These are phyloP conservation scores for Eupithecia insigniata DNA, from an alignment of 2,888 invertebrate species.

Conservation along the genomic window DNA sequence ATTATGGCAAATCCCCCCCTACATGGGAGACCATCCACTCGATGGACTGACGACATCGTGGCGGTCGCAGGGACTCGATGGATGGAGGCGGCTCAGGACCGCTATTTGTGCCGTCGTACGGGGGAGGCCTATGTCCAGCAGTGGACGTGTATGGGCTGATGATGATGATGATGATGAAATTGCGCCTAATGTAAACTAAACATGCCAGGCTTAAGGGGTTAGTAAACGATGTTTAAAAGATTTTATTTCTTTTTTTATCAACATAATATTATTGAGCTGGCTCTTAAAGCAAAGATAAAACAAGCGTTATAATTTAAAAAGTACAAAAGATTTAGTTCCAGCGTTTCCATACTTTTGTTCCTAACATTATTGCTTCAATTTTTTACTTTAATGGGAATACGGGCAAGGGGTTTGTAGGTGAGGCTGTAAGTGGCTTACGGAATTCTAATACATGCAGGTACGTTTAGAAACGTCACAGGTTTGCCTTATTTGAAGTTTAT, in stretches of 20 bases:
- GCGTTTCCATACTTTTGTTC: constrained; percentile 56
- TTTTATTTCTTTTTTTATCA: not conserved
- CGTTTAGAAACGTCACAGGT: constrained; percentile 31
- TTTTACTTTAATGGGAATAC: constrained; percentile 81
- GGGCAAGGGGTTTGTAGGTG: constrained; percentile 84
- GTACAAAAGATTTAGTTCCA: not conserved
- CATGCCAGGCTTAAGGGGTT: not conserved
- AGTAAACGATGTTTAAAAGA: not conserved
- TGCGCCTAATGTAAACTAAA: too few relatives aligned
- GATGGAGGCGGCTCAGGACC: too few relatives aligned
- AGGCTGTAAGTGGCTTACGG: constrained; percentile 72
- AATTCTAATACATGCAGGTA: constrained; percentile 80
- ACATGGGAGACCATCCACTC: too few relatives aligned
- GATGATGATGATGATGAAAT: too few relatives aligned
- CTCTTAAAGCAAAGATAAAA: not conserved
- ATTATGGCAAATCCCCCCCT: too few relatives aligned
- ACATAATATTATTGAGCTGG: not conserved
- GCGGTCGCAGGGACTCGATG: too few relatives aligned
- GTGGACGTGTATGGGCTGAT: too few relatives aligned
- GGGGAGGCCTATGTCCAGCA: too few relatives aligned
- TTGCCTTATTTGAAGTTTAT: not conserved
- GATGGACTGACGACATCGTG: too few relatives aligned
- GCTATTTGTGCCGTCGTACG: too few relatives aligned
- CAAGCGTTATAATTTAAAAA: not conserved
- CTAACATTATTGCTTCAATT: constrained; percentile 79